Base-by-base conservation (phyloP, 2,888 invertebrate species). In the Polia nebulosa region DNA sequence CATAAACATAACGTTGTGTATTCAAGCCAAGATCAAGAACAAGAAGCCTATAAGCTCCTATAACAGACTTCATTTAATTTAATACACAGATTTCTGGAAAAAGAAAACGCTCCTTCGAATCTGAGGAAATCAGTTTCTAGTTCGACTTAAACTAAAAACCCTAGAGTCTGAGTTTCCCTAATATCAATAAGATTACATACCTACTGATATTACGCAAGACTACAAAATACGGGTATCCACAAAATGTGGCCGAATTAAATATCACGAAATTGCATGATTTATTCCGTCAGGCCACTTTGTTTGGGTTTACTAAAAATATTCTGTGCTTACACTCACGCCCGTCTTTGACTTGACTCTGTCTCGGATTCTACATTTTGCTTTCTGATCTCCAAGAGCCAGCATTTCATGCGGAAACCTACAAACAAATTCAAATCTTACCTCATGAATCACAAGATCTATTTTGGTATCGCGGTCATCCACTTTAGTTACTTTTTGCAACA, bases 401-500 rank as follows among this genome's bases (percentile, higher is more conserved):
- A 78, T 83, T 85, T 85, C 64, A 68, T 76, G 78, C 82, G 78
- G 82, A 86, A 85, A 80, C 78, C 78, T 74, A 81, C 82, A 87
- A 66, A 62, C 82, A 49, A 91, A 81, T 89, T 82, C 80, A 69
- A 82, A 84, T 89, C 87, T 85, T 93, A 89, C 80, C 44, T 36
- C 66, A 22, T 32, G 20, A 56, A 22, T 13, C 67, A 72, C 76
- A 81, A 83, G 83, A 82, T 72, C 81, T 82, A 85, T 72, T 88
- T 91, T 87, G 52, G 81, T 78, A 77, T 78, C 75, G 67, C 64
- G 70, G 73, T 78, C 79, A 71, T 80, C 67, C 76, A 85, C 84
- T 88, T 85, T 88, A 91, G 88, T 88, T 89, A 90, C 92, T 92
- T 93, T 93, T 93, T 92, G 90, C 89, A 88, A 90, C 89, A 93